Conservation (phyloP, 2,888 invertebrate genomes). For the Lamellibrachia columna region DNA sequence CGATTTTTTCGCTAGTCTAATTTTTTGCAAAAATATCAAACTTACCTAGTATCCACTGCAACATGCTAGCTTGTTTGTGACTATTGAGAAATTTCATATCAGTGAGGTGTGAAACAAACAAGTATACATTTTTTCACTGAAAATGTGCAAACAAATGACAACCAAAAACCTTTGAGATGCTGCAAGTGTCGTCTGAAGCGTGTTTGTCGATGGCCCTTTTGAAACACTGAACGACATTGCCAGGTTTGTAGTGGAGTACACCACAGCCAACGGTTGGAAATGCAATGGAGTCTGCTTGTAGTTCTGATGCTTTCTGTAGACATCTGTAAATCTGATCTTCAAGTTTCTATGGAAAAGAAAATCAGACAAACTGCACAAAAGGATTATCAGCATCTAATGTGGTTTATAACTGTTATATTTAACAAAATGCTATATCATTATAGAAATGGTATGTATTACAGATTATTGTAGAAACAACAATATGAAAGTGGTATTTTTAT, state of each 20-base stretch:
- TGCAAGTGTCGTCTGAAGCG: not conserved
- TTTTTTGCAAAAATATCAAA: too few relatives aligned
- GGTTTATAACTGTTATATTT: not conserved
- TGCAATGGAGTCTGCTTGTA: constrained; percentile 24
- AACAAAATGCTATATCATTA: not conserved
- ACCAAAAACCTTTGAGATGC: not conserved
- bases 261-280: constrained; percentile 36
- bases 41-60: too few relatives aligned
- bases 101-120: too few relatives aligned
- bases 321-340: constrained; percentile 25
- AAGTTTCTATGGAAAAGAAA: constrained; percentile 21
- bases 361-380: not conserved
- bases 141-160: too few relatives aligned
- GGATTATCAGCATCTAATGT: not conserved
- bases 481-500: too few relatives aligned
- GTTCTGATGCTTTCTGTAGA: constrained; percentile 25
- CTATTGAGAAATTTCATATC: too few relatives aligned
- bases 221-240: constrained; percentile 27
- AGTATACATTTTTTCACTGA: too few relatives aligned
- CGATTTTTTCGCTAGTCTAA: too few relatives aligned
- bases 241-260: constrained; percentile 24
- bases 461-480: too few relatives aligned
- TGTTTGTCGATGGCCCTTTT: constrained; percentile 1
- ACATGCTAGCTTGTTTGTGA: too few relatives aligned
- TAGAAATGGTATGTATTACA: too few relatives aligned